Percentiles rank a stretch among this genome's conserved stretches.
phyloP scores from a whole-genome alignment of 2,888 invertebrate genomes.

The Eurytoma adleriae region DNA sequence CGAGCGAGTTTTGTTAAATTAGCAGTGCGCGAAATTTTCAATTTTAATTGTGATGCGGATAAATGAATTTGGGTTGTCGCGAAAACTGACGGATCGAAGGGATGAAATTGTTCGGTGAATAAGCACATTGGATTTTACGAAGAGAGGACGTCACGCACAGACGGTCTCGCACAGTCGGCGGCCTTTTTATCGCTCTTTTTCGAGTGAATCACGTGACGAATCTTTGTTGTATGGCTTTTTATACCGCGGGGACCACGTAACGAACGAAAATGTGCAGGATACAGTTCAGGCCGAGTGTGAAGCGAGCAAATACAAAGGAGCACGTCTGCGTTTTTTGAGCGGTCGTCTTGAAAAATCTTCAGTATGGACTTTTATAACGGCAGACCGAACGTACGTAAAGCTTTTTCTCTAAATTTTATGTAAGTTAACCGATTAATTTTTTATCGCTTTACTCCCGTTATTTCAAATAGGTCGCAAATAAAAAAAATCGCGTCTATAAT shows the following conservation, averaged over 20 bases:
- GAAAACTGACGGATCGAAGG: neutral
- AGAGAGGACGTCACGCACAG: neutral
- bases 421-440: too few species aligned
- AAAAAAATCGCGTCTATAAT: too few species aligned
- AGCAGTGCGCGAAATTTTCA: neutral
- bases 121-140: neutral
- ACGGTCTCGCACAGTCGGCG: slow-evolving; percentile 14
- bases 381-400: neutral
- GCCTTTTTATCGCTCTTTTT: slow-evolving; percentile 22
- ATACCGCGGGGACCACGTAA: neutral
- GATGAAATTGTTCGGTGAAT: neutral
- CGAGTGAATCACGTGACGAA: slow-evolving; percentile 19
- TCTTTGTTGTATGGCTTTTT: slow-evolving; percentile 23
- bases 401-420: too few species aligned
- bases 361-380: slow-evolving; percentile 14
- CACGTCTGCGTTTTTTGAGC: neutral
- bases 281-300: neutral
- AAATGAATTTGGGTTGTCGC: neutral
- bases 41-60: neutral
- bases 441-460: too few species aligned
- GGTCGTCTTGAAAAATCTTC: neutral
- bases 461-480: too few species aligned
- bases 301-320: neutral
- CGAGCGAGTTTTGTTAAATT: too few species aligned
- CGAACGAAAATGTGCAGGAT: slow-evolving; percentile 8